Evolutionary conservation across 2,888 invertebrate genomes (phyloP), one percentile per base, ranked within the genome.

Genomic region (Drosophila atripex): DNA sequence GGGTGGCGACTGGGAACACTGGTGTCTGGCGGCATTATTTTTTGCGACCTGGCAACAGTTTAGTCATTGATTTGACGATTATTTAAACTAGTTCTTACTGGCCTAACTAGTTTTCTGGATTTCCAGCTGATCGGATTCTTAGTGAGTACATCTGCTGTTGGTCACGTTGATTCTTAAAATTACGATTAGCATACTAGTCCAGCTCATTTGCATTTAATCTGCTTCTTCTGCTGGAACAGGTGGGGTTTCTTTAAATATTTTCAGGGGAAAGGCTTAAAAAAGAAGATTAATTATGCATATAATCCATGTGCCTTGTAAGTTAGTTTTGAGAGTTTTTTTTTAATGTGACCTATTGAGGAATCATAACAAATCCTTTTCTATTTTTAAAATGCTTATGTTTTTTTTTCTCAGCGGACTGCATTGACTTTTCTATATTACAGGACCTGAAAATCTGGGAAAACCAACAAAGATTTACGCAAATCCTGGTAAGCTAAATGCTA

Each of bases 391-490:
- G 12, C 5, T 58, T 38, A 18, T 18, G 18, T 18, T 12, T n/a
- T 21, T 1, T 32, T 1, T 1, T 43, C 9, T 1, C 3, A 16
- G 6, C 21, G 5, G 21, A 23, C 21, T 23, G 21, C 14, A 39
- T 7, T 41, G 41, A 11, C 7, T 18, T 41, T 18, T 8, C 4
- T 4, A 41, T 3, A 18, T 3, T 21, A 4, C 5, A 16, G 18
- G 18, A 16, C 14, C 25, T 51, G 25, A 14, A 64, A 51, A 12
- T 21, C n/a, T 21, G 11, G 21, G n/a, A 35, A 54, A 70, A 25
- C 70, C 73, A 77, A 82, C 78, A 55, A 86, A 73, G 73, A 82
- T 86, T 83, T 82, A 82, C 83, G 75, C 71, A 83, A 80, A 78
- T 76, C 78, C 74, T 50, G 56, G 65, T 39, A 5, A 46, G 52